Base-by-base conservation (phyloP, 2,888 invertebrate genomes). In the Branchellion lobata region DNA sequence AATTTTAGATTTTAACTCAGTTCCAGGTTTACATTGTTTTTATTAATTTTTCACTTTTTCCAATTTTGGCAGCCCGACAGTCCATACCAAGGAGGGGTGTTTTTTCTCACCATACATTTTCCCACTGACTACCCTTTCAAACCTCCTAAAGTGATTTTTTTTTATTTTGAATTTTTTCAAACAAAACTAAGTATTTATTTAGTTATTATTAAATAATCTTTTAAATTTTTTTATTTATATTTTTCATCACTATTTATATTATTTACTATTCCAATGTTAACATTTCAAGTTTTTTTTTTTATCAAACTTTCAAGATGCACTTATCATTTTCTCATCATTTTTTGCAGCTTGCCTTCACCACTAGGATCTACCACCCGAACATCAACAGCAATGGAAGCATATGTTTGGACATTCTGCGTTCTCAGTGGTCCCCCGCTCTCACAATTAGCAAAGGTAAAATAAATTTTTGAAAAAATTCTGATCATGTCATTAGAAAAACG, bases 301-400 rank as follows among this genome's bases (percentile, higher is more conserved):
- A 18, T 57, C 3, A 57, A 57, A 18, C 21, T 3, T 24, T n/a
- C n/a, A n/a, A n/a, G n/a, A n/a, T n/a, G n/a, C n/a, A n/a, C n/a
- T n/a, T n/a, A n/a, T n/a, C n/a, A n/a, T n/a, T n/a, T n/a, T n/a
- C n/a, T n/a, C 8, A 57, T 53, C 47, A 27, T 57, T 27, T 72
- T 33, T 1, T 85, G 14, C 85, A 97, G 94, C 91, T 99, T 91
- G 96, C 97, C 90, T 99, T 99, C 91, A 98, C 97, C 90, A 99
- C 99, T 89, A 94, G 96, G 91, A 99, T 99, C 91, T 99, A 99
- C 91, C 99, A 99, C 91, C 98, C 98, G 88, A 99, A 99, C 91
- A 99, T 99, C 91, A 99, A 99, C 93, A 97, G 96, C 92, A 98
- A 99, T 92, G 99, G 98, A 90, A 96, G 96, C 91, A 99, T 99